Base-by-base conservation (phyloP, 1,140 invertebrate species). In the Parasteatoda tepidariorum region DNA sequence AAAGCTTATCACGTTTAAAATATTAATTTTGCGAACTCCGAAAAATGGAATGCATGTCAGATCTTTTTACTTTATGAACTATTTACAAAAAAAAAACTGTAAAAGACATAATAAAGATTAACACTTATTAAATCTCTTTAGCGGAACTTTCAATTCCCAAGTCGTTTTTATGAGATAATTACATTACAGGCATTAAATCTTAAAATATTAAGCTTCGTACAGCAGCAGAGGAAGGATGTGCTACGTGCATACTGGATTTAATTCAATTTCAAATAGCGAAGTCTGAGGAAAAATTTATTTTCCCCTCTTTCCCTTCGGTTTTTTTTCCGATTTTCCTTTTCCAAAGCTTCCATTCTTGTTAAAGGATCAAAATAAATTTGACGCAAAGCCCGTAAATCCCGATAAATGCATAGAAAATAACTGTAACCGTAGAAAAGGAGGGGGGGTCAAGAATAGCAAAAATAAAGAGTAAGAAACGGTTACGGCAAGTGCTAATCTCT, bases 71-170 rank as follows among this genome's bases (percentile, higher is more conserved):
- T n/a, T n/a, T n/a, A n/a, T n/a, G n/a, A n/a, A n/a, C n/a, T n/a
- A n/a, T n/a, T n/a, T n/a, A n/a, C n/a, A n/a, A n/a, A n/a, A n/a
- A n/a, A n/a, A n/a, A n/a, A n/a, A 22, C 24, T 48, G 11, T 2
- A 13, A 59, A 38, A 3, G 15, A 67, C 7, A 28, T 41, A 22
- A 28, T 9, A 18, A 11, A 5, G 24, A 33, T 70, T 41, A 41
- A 26, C 66, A 70, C 67, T 24, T 70, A 26, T 71, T 55, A 55
- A 71, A 71, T 71, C 68, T 55, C 68, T 55, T 71, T 55, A 57
- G 26, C 57, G 57, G 57, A 55, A 48, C 54, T 55, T 11, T 13
- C 38, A 38, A 48, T 15, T 28, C 18, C 22, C 33, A 30, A 9
- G 57, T 22, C 4, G n/a, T 57, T 55, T 18, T 30, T 2, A n/a